A percentile compares a stretch with the other conserved stretches of the same genome.
Conservation (phyloP, 2,888 invertebrate genomes). For the Apamea sordens region DNA sequence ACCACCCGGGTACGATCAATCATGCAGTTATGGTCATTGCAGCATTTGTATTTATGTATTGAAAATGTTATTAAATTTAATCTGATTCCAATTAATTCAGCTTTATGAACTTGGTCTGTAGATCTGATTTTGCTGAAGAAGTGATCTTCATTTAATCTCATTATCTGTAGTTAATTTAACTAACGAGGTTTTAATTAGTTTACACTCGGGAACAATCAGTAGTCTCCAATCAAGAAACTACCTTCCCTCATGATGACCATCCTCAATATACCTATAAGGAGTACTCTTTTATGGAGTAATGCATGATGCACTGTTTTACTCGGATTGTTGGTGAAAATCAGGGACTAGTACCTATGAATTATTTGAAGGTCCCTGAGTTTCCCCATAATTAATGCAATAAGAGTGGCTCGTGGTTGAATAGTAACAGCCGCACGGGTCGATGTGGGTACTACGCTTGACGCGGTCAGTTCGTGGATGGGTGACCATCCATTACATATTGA, state of each 20-base stretch:
- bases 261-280: background rate
- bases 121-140: background rate
- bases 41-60: conserved; percentile 27
- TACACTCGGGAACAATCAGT: too few relatives aligned
- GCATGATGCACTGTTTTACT: background rate
- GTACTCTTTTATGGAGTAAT: background rate
- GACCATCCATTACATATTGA: background rate
- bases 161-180: background rate
- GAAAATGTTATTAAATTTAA: conserved; percentile 37
- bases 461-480: background rate
- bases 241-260: too few relatives aligned
- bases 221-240: too few relatives aligned
- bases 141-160: background rate
- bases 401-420: background rate
- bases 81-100: conserved; percentile 47
- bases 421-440: background rate
- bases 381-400: background rate
- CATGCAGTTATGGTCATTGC: conserved; percentile 45
- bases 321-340: background rate
- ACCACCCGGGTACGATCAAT: conserved; percentile 47
- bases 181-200: background rate
- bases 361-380: background rate
- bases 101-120: conserved; percentile 10
- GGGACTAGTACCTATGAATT: background rate
- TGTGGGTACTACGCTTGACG: background rate